Conservation (phyloP, 2,888 invertebrate genomes). For the Callosobruchus maculatus region DNA sequence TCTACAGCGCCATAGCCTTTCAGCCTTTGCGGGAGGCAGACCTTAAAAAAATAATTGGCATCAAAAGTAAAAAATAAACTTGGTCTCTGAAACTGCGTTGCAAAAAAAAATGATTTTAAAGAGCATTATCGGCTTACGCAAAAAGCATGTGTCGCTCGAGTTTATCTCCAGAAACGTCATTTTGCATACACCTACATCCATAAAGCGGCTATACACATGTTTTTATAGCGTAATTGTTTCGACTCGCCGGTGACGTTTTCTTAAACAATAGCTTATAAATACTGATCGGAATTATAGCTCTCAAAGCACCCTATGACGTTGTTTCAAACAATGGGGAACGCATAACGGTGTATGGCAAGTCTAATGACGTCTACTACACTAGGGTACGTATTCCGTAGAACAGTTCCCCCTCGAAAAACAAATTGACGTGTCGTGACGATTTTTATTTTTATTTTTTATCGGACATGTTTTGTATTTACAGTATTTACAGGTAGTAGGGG, state of each 20-base stretch:
- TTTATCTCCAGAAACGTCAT: not conserved
- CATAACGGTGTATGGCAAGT: not conserved
- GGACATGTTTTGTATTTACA: too few relatives aligned
- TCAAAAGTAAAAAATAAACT: too few relatives aligned
- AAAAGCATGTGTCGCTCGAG: not conserved
- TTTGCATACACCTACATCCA: not conserved
- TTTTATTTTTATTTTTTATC: too few relatives aligned
- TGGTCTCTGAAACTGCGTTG: not conserved
- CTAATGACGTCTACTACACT: not conserved
- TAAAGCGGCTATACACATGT: not conserved
- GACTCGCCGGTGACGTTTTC: not conserved
- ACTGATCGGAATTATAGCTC: not conserved
- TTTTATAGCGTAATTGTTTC: not conserved
- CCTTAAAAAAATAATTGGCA: too few relatives aligned
- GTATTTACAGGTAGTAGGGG: too few relatives aligned
- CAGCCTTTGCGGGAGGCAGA: too few relatives aligned
- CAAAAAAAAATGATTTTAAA: not conserved
- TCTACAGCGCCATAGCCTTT: too few relatives aligned
- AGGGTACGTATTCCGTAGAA: too few relatives aligned
- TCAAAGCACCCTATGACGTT: constrained; percentile 35
- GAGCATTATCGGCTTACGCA: not conserved
- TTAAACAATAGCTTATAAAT: not conserved
- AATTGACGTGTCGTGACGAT: too few relatives aligned
- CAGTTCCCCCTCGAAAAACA: too few relatives aligned
- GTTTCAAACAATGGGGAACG: constrained; percentile 31